Evolutionary conservation across 2,888 invertebrate species (phyloP).

Genomic region (Eulithis testata): DNA sequence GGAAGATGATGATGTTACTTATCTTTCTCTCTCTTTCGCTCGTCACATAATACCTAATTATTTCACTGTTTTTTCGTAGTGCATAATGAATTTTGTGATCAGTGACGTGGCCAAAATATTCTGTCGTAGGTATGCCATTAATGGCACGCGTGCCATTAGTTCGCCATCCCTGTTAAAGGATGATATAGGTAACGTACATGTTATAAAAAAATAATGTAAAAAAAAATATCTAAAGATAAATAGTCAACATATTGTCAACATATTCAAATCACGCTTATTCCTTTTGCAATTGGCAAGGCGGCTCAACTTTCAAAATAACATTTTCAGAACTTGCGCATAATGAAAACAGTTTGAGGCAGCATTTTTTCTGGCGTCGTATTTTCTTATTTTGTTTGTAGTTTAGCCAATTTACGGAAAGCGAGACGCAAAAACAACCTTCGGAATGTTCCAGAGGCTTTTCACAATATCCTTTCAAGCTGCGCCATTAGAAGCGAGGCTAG

Average conservation of each 20-base stretch:
- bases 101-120: no score
- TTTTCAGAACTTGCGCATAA: slow-evolving; percentile 26
- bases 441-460: slow-evolving; percentile 47
- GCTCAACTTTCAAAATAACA: slow-evolving; percentile 32
- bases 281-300: slow-evolving; percentile 35
- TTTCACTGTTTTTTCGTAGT: no score
- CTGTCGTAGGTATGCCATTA: no score
- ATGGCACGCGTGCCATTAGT: no score
- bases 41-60: no score
- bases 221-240: slow-evolving; percentile 19
- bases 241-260: slow-evolving; percentile 12
- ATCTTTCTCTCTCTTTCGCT: no score
- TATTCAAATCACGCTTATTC: slow-evolving; percentile 32
- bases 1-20: no score
- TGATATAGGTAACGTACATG: no score
- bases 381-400: slow-evolving; percentile 57
- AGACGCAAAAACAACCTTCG: slow-evolving; percentile 53
- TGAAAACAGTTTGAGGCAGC: slow-evolving; percentile 38
- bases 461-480: slow-evolving; percentile 57
- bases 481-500: slow-evolving; percentile 51
- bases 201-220: slow-evolving; percentile 2
- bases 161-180: no score
- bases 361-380: slow-evolving; percentile 47
- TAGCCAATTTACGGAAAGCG: slow-evolving; percentile 60
- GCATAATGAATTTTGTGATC: no score